Base-by-base conservation (phyloP, 2,888 invertebrate genomes). In the Cosmorhoe ocellata region DNA sequence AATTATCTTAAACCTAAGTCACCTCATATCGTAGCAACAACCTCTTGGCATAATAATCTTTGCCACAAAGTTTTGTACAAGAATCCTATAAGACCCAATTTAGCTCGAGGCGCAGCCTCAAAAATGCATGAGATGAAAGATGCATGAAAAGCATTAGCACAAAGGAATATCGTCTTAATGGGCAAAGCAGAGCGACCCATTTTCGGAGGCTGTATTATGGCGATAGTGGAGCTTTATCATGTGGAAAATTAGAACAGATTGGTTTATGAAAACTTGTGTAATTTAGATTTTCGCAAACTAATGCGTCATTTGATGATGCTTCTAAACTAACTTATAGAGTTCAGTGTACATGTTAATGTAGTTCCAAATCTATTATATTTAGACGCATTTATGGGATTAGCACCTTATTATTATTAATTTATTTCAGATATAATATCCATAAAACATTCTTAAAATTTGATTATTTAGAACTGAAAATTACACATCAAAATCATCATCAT, bases 51-150 rank as follows among this genome's bases (percentile, higher is more conserved):
- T 12, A 43, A 37, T 32, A 44, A 44, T 37, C 40, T 47, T 44
- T 7, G 34, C 8, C 12, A 31, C 22, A 18, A 33, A 38, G 43
- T 44, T 44, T 48, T 41, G 48, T 45, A 37, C 37, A 50, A 54
- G 50, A 56, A 54, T 51, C 55, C 56, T 43, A 41, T 48, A 62
- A 59, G 54, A 58, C 51, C 44, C 54, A 59, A 62, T 62, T 62
- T 62, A 43, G 53, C 51, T 52, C 48, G 51, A 31, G 51, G 52
- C 46, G 46, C 32, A 52, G 45, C 53, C 52, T 58, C 58, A 58
- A 54, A 61, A 59, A 61, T 64, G 64, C 59, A 64, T 60, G 55
- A 56, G 56, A 61, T 62, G 60, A 64, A 64, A 62, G 57, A 64
- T 62, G 61, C 61, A 64, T 64, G 56, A 51, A 61, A 59, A 54